Percentiles rank a stretch among this genome's conserved stretches.
phyloP scores from a whole-genome alignment of 2,113 vertebrate species.

The Anhinga rufa region DNA sequence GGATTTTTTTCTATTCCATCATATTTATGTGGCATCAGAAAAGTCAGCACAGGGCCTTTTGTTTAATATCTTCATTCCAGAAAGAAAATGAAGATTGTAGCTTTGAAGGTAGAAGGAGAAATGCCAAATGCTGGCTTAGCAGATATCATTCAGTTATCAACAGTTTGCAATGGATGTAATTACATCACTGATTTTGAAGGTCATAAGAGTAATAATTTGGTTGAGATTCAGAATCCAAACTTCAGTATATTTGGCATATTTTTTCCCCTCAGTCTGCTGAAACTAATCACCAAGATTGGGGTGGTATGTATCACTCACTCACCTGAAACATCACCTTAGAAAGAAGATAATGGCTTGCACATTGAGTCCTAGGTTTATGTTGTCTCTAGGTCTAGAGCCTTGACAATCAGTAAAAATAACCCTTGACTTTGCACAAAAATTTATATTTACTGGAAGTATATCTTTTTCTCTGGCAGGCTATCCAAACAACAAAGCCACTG shows the following conservation, averaged over 20 bases:
- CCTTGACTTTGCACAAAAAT: neutral
- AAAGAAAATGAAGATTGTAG: neutral
- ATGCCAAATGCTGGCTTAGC: neutral
- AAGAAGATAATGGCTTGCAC: neutral
- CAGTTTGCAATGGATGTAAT: neutral
- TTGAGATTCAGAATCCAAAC: neutral
- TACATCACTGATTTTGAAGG: neutral
- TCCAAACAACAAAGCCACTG: neutral
- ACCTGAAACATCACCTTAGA: neutral
- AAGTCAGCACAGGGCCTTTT: neutral
- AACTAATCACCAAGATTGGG: neutral
- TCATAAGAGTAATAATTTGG: neutral
- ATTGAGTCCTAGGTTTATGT: neutral
- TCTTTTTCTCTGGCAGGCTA: neutral
- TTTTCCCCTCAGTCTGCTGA: neutral
- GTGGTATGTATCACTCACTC: neutral
- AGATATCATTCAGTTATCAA: neutral
- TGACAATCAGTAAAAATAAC: neutral
- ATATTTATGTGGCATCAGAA: neutral
- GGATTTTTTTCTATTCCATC: neutral
- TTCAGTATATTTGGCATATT: neutral
- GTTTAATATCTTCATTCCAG: neutral
- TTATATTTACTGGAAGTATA: neutral
- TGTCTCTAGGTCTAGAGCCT: neutral
- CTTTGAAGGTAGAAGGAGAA: neutral